Evolutionary conservation across 2,113 vertebrate genomes (phyloP).

Genomic region (Origma solitaria): DNA sequence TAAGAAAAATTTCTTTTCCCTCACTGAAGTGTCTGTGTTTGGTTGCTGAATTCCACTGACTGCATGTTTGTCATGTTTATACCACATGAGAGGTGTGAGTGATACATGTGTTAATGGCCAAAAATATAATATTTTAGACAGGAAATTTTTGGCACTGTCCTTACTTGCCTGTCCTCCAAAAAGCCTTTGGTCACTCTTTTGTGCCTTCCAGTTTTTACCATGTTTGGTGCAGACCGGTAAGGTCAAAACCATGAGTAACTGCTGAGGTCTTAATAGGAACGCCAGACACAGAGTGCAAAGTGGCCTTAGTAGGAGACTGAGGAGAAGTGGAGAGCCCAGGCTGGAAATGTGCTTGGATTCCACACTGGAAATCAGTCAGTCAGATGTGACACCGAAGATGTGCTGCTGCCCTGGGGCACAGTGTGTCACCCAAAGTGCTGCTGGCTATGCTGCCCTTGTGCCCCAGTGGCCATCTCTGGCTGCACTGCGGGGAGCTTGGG

Average conservation of each 20-base stretch:
- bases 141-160: not conserved
- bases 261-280: not conserved
- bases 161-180: not conserved
- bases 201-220: not conserved
- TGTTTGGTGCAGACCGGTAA: not conserved
- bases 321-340: not conserved
- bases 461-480: not conserved
- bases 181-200: not conserved
- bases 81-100: not conserved
- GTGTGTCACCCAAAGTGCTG: not conserved
- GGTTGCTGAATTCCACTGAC: not conserved
- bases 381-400: not conserved
- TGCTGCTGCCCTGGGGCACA: not conserved
- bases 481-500: not conserved
- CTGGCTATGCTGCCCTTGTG: fast-evolving
- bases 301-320: not conserved
- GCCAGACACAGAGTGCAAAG: no score
- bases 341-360: not conserved
- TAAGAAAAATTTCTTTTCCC: not conserved
- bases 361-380: fast-evolving
- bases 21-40: not conserved
- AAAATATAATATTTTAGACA: not conserved
- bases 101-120: not conserved
- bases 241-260: not conserved
- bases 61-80: not conserved